A percentile compares a stretch with the other conserved stretches of the same genome.
Evolutionary conservation across 2,888 invertebrate genomes (phyloP).

Genomic region (Oligia strigilis): DNA sequence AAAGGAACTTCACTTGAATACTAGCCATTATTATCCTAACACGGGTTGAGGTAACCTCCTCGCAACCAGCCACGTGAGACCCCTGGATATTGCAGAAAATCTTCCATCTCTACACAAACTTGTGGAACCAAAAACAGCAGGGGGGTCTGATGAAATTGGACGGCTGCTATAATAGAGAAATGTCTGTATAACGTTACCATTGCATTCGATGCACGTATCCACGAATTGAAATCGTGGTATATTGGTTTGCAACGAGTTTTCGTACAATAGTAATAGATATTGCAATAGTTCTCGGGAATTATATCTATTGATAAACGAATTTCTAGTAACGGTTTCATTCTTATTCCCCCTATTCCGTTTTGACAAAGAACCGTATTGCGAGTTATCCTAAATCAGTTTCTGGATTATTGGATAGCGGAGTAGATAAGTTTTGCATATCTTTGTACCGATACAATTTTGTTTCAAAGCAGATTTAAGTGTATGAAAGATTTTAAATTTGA

Average conservation of each 20-base stretch:
- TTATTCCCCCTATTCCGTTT: conserved; percentile 12
- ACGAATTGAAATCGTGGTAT: conserved; percentile 75
- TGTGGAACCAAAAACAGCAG: conserved; percentile 3
- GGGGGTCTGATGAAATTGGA: conserved; percentile 51
- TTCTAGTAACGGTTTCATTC: conserved; percentile 13
- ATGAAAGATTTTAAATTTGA: conserved; percentile 7
- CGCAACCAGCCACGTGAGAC: conserved; percentile 65
- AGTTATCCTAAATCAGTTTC: conserved; percentile 38
- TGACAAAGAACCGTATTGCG: conserved; percentile 29
- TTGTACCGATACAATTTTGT: conserved; percentile 16
- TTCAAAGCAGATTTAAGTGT: conserved; percentile 3
- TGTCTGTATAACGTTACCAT: conserved; percentile 68
- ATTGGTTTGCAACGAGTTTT: conserved; percentile 73
- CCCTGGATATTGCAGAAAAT: conserved; percentile 48
- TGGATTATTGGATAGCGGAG: conserved; percentile 30
- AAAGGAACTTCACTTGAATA: conserved; percentile 70
- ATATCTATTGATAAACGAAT: conserved; percentile 48
- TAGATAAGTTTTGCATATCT: conserved; percentile 29
- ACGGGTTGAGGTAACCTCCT: conserved; percentile 71
- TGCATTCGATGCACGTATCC: conserved; percentile 75
- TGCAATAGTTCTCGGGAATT: conserved; percentile 50
- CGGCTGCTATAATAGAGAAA: conserved; percentile 59
- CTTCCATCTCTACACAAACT: conserved; percentile 9
- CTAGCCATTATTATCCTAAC: conserved; percentile 77
- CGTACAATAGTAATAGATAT: conserved; percentile 59